phyloP scores from a whole-genome alignment of 2,888 invertebrate species.

The Nomada goodeniana region DNA sequence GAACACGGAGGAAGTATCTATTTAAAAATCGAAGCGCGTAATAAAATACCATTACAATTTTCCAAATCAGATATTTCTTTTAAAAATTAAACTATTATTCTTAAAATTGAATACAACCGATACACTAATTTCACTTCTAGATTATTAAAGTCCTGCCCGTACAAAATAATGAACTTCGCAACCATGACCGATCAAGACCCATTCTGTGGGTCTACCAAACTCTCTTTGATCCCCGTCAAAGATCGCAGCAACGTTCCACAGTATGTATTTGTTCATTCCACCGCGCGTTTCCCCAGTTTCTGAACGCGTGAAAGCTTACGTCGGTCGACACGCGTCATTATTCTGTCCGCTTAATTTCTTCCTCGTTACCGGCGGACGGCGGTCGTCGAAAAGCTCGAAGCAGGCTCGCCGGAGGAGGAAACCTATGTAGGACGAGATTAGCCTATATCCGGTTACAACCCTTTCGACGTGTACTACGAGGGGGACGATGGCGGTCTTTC shows the following conservation, averaged over 20 bases:
- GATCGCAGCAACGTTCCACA: not conserved
- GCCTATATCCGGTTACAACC: conserved; percentile 77
- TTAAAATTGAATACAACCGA: too few relatives aligned
- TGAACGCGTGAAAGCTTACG: conserved; percentile 17
- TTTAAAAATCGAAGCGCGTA: too few relatives aligned
- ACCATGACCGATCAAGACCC: not conserved
- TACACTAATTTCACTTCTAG: too few relatives aligned
- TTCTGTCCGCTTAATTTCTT: conserved; percentile 54
- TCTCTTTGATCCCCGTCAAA: not conserved
- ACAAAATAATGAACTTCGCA: not conserved
- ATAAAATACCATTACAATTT: too few relatives aligned
- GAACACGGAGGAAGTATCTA: too few relatives aligned
- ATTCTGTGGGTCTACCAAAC: not conserved
- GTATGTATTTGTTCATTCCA: conserved; percentile 6
- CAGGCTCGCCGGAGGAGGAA: conserved; percentile 56
- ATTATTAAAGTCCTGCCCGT: too few relatives aligned
- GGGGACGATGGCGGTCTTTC: conserved; percentile 38
- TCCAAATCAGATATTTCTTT: too few relatives aligned
- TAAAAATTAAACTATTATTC: too few relatives aligned
- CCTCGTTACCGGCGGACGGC: conserved; percentile 21
- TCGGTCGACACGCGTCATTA: conserved; percentile 38
- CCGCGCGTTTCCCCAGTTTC: not conserved
- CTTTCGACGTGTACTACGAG: conserved; percentile 66
- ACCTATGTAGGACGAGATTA: conserved; percentile 70
- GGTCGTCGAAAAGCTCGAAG: conserved; percentile 45